Evolutionary conservation across 2,888 invertebrate species (phyloP), one percentile per base, ranked within the genome.

Genomic region (Frankliniella intonsa): DNA sequence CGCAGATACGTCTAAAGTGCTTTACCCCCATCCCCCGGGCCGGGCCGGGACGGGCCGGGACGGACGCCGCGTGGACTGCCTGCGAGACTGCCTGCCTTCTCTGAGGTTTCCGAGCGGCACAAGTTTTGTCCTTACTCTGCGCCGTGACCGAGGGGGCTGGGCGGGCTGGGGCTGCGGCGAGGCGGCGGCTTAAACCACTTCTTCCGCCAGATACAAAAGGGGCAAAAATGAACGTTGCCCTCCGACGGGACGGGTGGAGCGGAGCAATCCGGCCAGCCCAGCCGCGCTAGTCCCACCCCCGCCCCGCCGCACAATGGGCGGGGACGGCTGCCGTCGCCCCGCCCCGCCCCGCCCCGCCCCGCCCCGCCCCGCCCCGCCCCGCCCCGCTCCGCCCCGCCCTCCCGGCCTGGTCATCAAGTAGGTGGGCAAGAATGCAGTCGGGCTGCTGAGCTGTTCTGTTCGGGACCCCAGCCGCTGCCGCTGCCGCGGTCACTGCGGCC

Each of bases 331-430:
- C n/a, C n/a, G n/a, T n/a, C 22, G 22, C 22, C 69, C 69, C 22
- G 69, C 22, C 69, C n/a, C 69, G 69, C 69, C 69, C n/a, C 69
- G 22, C 69, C 69, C 69, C 69, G 22, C 69, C 65, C 69, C 69
- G 22, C 8, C 69, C 9, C 69, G 69, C 22, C 5, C 11, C 69
- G 9, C 69, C 65, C 19, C n/a, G 8, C 10, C 65, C 69, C 69
- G 22, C 55, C 55, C 3, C 17, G 22, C 69, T 2, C 19, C 2
- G 3, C 65, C 65, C 22, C 69, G 22, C 62, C 11, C 62, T 17
- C 62, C 17, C 0, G 14, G 62, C 62, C 8, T 7, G 62, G 62
- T 69, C 69, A 76, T 76, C 69, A 76, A 76, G 69, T 10, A 76
- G 69, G 69, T 25, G 25, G 69, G 11, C 69, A 76, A 69, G 69